A percentile compares a stretch with the other conserved stretches of the same genome.
phyloP scores from a whole-genome alignment of 2,888 invertebrate genomes.

The Bembecia ichneumoniformis region DNA sequence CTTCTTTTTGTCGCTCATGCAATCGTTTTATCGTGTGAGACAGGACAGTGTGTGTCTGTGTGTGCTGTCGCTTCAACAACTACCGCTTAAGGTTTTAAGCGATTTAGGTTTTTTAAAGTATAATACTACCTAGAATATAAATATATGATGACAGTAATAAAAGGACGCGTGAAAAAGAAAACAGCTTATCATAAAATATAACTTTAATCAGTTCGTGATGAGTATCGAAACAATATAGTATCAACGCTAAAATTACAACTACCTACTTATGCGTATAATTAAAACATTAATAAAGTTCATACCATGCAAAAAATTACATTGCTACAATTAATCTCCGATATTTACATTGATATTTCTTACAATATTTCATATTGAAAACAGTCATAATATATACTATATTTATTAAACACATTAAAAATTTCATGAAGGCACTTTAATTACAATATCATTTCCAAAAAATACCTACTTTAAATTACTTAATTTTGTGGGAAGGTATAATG shows the following conservation, averaged over 20 bases:
- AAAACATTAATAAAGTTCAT: slow-evolving; percentile 8
- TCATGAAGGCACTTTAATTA: not conserved
- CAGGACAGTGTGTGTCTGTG: too few relatives aligned
- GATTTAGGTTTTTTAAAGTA: too few relatives aligned
- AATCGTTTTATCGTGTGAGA: too few relatives aligned
- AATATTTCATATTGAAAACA: not conserved
- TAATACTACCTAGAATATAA: too few relatives aligned
- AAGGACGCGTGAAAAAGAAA: not conserved
- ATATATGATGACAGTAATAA: too few relatives aligned
- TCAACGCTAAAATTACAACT: slow-evolving; percentile 20
- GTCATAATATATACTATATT: slow-evolving; percentile 5
- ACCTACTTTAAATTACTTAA: too few relatives aligned
- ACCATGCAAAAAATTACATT: not conserved
- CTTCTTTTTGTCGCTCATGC: too few relatives aligned
- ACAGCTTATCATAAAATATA: slow-evolving; percentile 53
- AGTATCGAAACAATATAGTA: slow-evolving; percentile 68
- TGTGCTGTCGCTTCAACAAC: too few relatives aligned
- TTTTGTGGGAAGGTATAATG: too few relatives aligned
- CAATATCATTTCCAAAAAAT: not conserved
- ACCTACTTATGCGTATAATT: slow-evolving; percentile 15
- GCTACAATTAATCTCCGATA: too few relatives aligned
- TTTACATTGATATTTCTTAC: not conserved
- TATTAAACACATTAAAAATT: not conserved
- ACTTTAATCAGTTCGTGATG: slow-evolving; percentile 65
- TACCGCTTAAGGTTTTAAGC: too few relatives aligned